These are phyloP conservation scores for Syngnathus scovelli DNA, from an alignment of 2,113 vertebrate species.

Conservation along the genomic window DNA sequence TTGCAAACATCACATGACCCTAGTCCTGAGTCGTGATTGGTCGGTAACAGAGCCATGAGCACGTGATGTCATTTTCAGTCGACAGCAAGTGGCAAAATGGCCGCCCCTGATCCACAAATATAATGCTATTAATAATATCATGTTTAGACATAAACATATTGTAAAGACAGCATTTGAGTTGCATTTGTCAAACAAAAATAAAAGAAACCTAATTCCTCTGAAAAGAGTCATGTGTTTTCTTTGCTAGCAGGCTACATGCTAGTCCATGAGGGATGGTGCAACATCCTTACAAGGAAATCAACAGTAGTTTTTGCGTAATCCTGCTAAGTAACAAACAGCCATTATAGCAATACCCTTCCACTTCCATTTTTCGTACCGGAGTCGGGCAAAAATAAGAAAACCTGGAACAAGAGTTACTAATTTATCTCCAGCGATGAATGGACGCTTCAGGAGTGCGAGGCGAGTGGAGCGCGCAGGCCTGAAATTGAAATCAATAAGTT, in stretches of 20 bases:
- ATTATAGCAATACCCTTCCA: background rate
- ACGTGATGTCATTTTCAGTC: too few relatives aligned
- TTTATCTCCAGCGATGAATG: constrained; percentile 63
- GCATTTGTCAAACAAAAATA: too few relatives aligned
- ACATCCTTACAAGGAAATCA: background rate
- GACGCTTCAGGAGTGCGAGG: constrained; percentile 52
- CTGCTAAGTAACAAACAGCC: background rate
- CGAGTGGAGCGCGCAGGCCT: constrained; percentile 54
- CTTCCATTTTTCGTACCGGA: constrained; percentile 20
- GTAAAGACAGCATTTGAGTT: too few relatives aligned
- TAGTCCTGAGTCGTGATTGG: too few relatives aligned
- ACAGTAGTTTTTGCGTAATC: background rate
- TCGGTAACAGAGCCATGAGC: too few relatives aligned
- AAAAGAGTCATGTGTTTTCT: background rate
- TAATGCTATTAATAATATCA: too few relatives aligned
- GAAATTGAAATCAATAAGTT: constrained; percentile 88
- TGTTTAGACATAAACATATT: too few relatives aligned
- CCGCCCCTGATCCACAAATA: too few relatives aligned
- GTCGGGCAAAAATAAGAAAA: constrained; percentile 15
- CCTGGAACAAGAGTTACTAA: constrained; percentile 62
- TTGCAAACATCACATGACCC: too few relatives aligned
- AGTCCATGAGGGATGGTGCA: background rate
- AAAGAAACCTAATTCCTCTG: background rate
- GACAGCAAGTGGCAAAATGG: too few relatives aligned
- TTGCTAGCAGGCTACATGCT: too few relatives aligned